Base-by-base conservation (phyloP, 2,797 vertebrate genomes). In the Cossypha caffra region DNA sequence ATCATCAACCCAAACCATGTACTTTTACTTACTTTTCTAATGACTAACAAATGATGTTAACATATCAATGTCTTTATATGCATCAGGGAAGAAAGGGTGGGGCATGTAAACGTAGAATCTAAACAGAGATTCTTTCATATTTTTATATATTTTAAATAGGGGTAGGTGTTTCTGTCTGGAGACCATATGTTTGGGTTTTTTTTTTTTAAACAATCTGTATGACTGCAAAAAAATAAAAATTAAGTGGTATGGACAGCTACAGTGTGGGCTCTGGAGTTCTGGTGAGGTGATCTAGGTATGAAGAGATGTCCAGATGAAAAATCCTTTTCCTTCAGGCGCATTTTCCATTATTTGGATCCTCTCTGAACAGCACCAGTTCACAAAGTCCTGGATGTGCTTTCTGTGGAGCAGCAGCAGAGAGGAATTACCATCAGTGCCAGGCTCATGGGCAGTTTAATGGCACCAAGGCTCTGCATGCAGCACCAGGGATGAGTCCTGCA, bases 101-200 rank as follows among this genome's bases (percentile, higher is more conserved):
- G 61, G 21, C 55, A 61, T 23, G 62, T 85, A 69, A 72, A 74
- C 31, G 47, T 72, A 23, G 61, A 94, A 87, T 83, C 78, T 86
- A 55, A 95, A 48, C 38, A 61, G 52, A 59, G 12, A 83, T 94
- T 80, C 67, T 86, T 90, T 92, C 7, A 0, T 71, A 83, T 67
- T 90, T 85, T 81, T 74, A 87, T 88, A 28, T 73, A 67, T 83
- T 87, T 94, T 93, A 80, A 92, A 68, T 10, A 50, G 38, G 57
- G 38, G 45, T 92, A 92, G 75, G 75, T 94, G 89, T 93, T 96
- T 96, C 68, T 93, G 29, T 80, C 84, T 96, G 95, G 92, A 96
- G 37, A 90, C 92, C 93, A 93, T 72, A 94, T 96, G 89, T 88
- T 66, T 85, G 17, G 1, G 0, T 4, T 24, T 21, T 45, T 23